These are phyloP conservation scores for Ips typographus DNA, from an alignment of 1,140 invertebrate genomes.

Conservation along the genomic window DNA sequence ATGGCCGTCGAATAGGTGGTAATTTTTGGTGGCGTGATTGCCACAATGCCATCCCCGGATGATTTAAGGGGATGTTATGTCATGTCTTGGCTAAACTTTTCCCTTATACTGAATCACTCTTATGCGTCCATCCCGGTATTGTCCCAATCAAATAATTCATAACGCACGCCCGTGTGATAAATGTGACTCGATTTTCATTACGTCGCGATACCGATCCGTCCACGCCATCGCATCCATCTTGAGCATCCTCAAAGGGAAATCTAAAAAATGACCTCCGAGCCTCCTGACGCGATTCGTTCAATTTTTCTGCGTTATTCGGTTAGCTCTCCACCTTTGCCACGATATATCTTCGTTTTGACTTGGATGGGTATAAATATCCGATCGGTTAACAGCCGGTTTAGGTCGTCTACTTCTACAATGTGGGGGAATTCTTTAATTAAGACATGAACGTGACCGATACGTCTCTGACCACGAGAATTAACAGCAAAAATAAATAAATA, in stretches of 20 bases:
- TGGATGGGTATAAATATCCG: conserved; percentile 23
- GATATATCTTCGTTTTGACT: conserved; percentile 22
- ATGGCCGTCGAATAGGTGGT: conserved; percentile 31
- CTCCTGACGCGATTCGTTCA: conserved; percentile 24
- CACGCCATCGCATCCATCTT: conserved; percentile 16
- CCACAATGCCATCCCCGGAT: conserved; percentile 6
- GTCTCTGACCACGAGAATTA: conserved; percentile 25
- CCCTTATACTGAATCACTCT: no score
- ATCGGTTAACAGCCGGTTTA: conserved; percentile 7
- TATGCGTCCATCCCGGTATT: neutral
- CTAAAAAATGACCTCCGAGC: conserved; percentile 32
- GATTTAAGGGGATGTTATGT: conserved; percentile 11
- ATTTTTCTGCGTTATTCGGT: conserved; percentile 34
- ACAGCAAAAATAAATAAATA: conserved; percentile 34
- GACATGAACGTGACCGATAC: conserved; percentile 23
- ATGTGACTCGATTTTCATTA: conserved; percentile 25
- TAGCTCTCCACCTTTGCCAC: conserved; percentile 8
- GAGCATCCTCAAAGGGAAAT: conserved; percentile 28
- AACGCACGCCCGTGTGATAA: no score
- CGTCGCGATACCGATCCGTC: conserved; percentile 16
- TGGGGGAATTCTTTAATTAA: conserved; percentile 23
- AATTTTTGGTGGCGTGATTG: conserved; percentile 21
- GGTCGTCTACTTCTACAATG: neutral
- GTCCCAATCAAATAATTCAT: no score
- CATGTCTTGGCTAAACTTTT: no score